Percentiles rank a stretch among this genome's conserved stretches.
These are phyloP conservation scores for Mya arenaria DNA, from an alignment of 1,140 invertebrate species.

Conservation along the genomic window DNA sequence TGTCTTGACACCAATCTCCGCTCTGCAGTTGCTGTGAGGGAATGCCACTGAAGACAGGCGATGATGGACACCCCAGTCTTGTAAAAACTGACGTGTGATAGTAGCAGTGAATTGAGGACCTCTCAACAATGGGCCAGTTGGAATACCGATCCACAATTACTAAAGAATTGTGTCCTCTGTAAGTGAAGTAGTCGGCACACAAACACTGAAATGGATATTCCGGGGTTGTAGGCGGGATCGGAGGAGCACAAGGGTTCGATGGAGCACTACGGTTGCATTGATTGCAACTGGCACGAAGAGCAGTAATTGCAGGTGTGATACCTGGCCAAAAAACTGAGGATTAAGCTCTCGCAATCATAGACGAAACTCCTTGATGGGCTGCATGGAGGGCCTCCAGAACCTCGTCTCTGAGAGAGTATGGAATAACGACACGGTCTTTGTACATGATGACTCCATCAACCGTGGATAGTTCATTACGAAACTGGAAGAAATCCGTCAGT, in stretches of 20 bases:
- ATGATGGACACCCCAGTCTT: slow-evolving; percentile 56
- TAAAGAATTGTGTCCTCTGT: slow-evolving; percentile 49
- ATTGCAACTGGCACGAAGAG: background rate
- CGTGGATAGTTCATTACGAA: slow-evolving; percentile 33
- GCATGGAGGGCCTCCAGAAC: slow-evolving; percentile 45
- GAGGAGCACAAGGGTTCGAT: slow-evolving; percentile 52
- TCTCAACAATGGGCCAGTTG: slow-evolving; percentile 46
- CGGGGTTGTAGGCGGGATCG: slow-evolving; percentile 20
- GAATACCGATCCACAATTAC: slow-evolving; percentile 51
- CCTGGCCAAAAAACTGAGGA: slow-evolving; percentile 60
- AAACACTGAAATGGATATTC: slow-evolving; percentile 62
- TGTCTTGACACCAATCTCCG: slow-evolving; percentile 58
- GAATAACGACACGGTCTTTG: slow-evolving; percentile 46
- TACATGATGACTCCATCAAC: slow-evolving; percentile 56
- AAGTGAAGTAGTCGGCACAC: slow-evolving; percentile 56
- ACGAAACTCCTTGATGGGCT: slow-evolving; percentile 58
- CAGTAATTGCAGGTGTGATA: slow-evolving; percentile 55
- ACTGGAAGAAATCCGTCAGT: slow-evolving; percentile 55
- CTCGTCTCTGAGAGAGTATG: slow-evolving; percentile 21
- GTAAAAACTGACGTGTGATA: slow-evolving; percentile 59
- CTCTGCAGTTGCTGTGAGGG: slow-evolving; percentile 53
- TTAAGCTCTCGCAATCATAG: slow-evolving; percentile 58
- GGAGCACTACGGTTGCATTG: slow-evolving; percentile 56
- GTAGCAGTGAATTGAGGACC: no score
- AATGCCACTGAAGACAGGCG: slow-evolving; percentile 55